Conservation (phyloP, 2,888 invertebrate genomes). For the Drosophila meridionalis region DNA sequence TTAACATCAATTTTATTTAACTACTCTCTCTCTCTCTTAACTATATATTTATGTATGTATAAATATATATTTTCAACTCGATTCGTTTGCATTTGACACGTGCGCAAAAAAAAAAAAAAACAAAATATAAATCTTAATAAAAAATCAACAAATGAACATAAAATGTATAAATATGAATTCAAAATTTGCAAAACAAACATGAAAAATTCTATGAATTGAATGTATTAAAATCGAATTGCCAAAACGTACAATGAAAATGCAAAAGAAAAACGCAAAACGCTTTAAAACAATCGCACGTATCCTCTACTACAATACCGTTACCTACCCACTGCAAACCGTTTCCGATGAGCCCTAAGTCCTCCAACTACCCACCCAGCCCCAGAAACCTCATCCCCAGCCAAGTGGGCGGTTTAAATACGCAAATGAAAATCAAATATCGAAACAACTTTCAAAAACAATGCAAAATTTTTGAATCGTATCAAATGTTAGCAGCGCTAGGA, state of each 20-base stretch:
- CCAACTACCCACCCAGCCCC: constrained; percentile 32
- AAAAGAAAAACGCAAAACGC: constrained; percentile 84
- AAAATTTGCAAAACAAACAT: constrained; percentile 29
- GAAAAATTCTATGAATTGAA: constrained; percentile 17
- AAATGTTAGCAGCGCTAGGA: constrained; percentile 28
- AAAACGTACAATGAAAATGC: constrained; percentile 74
- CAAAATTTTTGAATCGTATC: constrained; percentile 41
- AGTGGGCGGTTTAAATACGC: constrained; percentile 66
- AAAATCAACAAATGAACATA: constrained; percentile 3
- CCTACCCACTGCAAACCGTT: constrained; percentile 81
- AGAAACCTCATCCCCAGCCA: constrained; percentile 52
- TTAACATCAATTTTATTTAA: constrained; percentile 76
- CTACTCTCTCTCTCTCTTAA: constrained; percentile 50
- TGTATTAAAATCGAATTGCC: constrained; percentile 45
- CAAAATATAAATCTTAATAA: not conserved
- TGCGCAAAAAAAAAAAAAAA: constrained; percentile 45
- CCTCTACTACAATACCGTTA: constrained; percentile 83
- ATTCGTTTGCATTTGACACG: constrained; percentile 74
- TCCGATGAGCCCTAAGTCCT: constrained; percentile 76
- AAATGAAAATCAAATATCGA: constrained; percentile 56
- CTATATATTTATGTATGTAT: constrained; percentile 74
- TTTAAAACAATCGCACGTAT: constrained; percentile 84
- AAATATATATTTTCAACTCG: constrained; percentile 67
- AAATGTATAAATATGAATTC: constrained; percentile 5
- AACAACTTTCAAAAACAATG: constrained; percentile 70